Base-by-base conservation (phyloP, 1,140 invertebrate species). In the Heliconius hermathena region DNA sequence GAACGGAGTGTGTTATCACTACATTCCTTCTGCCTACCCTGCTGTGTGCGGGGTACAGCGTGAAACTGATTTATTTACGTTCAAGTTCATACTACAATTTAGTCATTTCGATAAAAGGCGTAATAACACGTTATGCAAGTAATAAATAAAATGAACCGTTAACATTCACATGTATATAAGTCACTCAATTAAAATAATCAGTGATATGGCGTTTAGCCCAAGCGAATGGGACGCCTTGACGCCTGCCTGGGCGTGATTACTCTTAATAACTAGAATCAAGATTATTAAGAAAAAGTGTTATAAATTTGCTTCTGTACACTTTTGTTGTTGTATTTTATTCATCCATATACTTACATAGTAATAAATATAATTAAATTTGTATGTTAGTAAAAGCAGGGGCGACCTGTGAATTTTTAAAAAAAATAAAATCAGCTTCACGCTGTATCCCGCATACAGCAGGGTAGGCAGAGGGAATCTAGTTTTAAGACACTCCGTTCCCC, bases 171-270 rank as follows among this genome's bases (percentile, higher is more conserved):
- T 66, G 29, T 66, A 66, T 29, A 66, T 66, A 66, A 66, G 60
- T 66, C 60, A 80, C 84, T 82, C 81, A 86, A 89, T 89, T 89
- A 84, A 87, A 82, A 81, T 36, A 72, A 77, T 52, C 82, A 82
- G 85, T 87, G 78, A 86, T 83, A 76, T 82, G 78, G 74, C 76
- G 79, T 83, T 79, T 80, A 52, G 49, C 54, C 52, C 70, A 57
- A 57, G 83, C 81, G 82, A 84, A 87, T 85, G 85, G 87, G 82
- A 81, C 74, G 84, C 84, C 82, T 86, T 87, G 85, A 84, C 83
- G 80, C 79, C 80, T 79, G 72, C 80, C 70, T 74, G 71, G 74
- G 49, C 75, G 82, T 84, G 81, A 89, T 87, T 85, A 85, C 78
- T 85, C 81, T 86, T 81, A 88, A 87, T 88, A 86, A 85, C 79